Evolutionary conservation across 2,797 vertebrate species (phyloP).

Genomic region (Syndactyla subalaris): DNA sequence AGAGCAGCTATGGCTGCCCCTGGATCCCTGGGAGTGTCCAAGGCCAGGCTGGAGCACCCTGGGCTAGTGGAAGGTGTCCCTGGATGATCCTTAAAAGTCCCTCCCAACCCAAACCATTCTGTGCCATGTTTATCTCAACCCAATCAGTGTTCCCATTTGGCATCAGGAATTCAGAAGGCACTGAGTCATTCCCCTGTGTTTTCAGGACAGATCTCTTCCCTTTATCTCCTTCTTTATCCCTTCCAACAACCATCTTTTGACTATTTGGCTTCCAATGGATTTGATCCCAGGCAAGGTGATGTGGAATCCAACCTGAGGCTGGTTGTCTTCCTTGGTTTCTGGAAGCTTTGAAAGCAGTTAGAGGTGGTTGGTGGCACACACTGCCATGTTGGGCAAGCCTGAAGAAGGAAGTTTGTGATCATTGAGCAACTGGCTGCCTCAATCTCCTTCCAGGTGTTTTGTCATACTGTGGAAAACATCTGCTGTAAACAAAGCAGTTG

Average conservation of each 20-base stretch:
- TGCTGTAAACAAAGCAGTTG: neutral
- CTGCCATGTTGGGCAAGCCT: neutral
- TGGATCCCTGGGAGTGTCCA: neutral
- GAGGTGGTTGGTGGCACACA: fast-evolving
- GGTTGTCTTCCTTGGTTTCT: neutral
- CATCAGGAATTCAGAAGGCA: neutral
- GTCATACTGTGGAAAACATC: neutral
- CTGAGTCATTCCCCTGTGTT: fast-evolving
- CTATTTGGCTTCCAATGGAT: neutral
- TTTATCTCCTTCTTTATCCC: neutral
- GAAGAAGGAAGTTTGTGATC: neutral
- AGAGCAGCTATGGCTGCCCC: neutral
- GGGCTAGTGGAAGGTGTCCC: neutral
- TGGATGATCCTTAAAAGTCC: neutral
- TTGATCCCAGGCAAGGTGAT: neutral
- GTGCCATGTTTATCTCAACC: neutral
- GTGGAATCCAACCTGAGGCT: fast-evolving
- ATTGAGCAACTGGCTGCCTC: neutral
- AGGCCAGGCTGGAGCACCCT: neutral
- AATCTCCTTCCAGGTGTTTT: neutral
- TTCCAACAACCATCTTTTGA: neutral
- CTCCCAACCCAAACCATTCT: neutral
- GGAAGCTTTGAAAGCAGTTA: fast-evolving
- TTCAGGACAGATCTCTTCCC: neutral
- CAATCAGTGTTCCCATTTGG: neutral